Percentiles rank a stretch among this genome's conserved stretches.
These are phyloP conservation scores for Lycophotia porphyrea DNA, from an alignment of 2,888 invertebrate species.

Conservation along the genomic window DNA sequence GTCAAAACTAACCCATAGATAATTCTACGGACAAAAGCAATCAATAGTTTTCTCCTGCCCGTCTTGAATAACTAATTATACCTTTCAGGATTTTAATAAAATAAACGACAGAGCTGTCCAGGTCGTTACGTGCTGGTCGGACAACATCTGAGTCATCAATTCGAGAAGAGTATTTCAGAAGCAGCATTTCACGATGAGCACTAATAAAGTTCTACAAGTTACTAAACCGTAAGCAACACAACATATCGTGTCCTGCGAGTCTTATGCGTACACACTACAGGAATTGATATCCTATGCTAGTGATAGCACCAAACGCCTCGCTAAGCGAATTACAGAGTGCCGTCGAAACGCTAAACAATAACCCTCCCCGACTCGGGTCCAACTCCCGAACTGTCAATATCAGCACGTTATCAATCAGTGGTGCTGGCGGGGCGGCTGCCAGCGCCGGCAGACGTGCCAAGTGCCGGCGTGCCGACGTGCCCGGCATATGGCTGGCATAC, in stretches of 20 bases:
- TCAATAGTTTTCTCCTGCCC: neutral
- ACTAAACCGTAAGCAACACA: neutral
- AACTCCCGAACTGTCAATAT: constrained; percentile 44
- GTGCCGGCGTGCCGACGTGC: constrained; percentile 66
- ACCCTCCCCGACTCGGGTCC: neutral
- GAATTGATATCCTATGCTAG: neutral
- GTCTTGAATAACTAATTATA: neutral
- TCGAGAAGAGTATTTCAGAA: neutral
- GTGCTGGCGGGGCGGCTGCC: constrained; percentile 40
- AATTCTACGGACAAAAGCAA: neutral
- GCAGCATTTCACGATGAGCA: neutral
- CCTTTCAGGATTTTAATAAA: neutral
- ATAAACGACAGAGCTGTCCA: neutral
- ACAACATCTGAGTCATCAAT: neutral
- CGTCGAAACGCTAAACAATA: neutral
- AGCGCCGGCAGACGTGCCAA: constrained; percentile 65
- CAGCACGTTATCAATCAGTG: constrained; percentile 64
- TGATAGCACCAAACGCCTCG: neutral
- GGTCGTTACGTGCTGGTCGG: neutral
- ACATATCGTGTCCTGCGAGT: neutral
- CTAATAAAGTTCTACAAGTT: neutral
- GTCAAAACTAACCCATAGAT: neutral
- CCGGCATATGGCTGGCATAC: constrained; percentile 60
- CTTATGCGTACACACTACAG: neutral
- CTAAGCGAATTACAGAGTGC: neutral